Conservation (phyloP, 2,113 vertebrate genomes). For the Setophaga kirtlandii region DNA sequence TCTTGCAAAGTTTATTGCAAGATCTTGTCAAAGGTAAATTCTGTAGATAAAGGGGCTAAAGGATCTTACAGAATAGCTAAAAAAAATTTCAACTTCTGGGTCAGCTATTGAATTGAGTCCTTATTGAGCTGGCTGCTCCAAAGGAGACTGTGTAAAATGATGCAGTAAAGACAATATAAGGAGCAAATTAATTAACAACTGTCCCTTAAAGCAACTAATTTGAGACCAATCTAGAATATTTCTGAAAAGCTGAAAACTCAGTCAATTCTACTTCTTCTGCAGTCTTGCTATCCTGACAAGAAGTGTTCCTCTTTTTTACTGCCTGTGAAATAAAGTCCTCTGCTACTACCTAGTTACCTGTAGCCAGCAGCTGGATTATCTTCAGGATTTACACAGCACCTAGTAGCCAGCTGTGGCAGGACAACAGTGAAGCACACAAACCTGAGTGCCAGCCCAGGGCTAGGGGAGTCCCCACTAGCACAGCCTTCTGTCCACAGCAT, state of each 20-base stretch:
- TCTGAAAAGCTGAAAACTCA: background rate
- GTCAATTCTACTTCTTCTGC: background rate
- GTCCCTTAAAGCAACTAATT: background rate
- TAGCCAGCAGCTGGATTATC: background rate
- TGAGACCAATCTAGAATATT: background rate
- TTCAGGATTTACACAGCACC: background rate
- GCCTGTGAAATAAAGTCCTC: background rate
- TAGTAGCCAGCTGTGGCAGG: background rate
- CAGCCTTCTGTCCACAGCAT: rapidly evolving
- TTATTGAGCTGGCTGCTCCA: background rate
- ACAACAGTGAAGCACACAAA: background rate
- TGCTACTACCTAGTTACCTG: background rate
- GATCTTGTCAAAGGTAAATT: background rate
- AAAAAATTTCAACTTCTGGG: background rate
- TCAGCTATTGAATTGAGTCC: background rate
- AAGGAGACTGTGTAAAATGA: background rate
- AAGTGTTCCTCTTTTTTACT: background rate
- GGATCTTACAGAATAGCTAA: background rate
- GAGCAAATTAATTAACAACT: background rate
- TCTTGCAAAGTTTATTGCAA: background rate
- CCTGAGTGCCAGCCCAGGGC: background rate
- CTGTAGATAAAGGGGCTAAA: background rate
- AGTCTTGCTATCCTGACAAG: background rate
- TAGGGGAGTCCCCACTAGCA: background rate
- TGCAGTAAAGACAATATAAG: background rate